phyloP scores from a whole-genome alignment of 1,140 invertebrate species.

The Drosophila nasuta region DNA sequence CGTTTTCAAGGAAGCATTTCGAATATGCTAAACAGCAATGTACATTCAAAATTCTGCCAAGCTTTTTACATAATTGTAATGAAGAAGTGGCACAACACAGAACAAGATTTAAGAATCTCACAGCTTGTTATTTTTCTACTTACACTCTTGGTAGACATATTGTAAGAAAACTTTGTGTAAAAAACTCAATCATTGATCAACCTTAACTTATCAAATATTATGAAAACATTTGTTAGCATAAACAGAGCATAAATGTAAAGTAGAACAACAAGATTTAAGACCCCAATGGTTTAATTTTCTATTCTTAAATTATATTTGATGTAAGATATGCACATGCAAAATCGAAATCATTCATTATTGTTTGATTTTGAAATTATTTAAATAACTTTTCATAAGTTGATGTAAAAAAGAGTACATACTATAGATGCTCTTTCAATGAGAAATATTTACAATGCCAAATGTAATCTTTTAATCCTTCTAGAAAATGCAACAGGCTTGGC shows the following conservation, averaged over 20 bases:
- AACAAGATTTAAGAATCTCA: not conserved
- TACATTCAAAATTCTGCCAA: not conserved
- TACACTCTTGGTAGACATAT: not conserved
- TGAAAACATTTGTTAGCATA: no score
- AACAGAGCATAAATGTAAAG: not conserved
- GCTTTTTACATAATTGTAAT: not conserved
- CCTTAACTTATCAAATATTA: no score
- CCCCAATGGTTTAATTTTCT: not conserved
- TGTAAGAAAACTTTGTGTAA: no score
- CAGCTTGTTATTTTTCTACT: not conserved
- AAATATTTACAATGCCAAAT: no score
- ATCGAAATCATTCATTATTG: no score
- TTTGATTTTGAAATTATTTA: no score
- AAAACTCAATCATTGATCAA: no score
- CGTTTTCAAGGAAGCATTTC: not conserved
- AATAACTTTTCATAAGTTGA: no score
- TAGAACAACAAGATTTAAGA: not conserved
- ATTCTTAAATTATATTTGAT: not conserved
- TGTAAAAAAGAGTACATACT: no score
- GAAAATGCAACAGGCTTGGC: slow-evolving; percentile 73
- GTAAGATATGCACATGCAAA: no score
- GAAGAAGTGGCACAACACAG: not conserved
- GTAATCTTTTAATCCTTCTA: slow-evolving; percentile 2
- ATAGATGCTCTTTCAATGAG: no score
- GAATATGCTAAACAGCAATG: slow-evolving; percentile 20